These are phyloP conservation scores for Takifugu bimaculatus DNA, from an alignment of 2,113 vertebrate genomes.

Conservation along the genomic window DNA sequence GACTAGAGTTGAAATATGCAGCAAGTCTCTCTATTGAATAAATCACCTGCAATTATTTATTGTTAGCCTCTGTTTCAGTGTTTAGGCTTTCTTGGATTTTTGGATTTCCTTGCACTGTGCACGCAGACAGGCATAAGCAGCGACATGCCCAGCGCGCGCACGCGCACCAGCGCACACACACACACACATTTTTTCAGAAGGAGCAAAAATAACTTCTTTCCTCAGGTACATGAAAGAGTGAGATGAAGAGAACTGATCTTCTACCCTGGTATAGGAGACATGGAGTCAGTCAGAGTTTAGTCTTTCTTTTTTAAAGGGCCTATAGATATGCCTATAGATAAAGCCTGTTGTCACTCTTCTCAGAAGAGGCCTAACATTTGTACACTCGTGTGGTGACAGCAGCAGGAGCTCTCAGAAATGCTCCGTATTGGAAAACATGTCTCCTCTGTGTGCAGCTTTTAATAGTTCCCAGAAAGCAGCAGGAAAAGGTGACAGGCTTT, in stretches of 20 bases:
- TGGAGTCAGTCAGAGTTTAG: background rate
- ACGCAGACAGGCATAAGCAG: slow-evolving; percentile 24
- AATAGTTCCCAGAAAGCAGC: background rate
- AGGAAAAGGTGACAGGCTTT: slow-evolving; percentile 24
- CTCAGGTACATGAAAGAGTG: background rate
- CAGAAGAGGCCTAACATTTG: slow-evolving; percentile 14
- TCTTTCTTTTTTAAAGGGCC: background rate
- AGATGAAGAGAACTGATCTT: background rate
- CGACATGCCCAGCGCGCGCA: slow-evolving; percentile 9
- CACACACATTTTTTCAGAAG: slow-evolving; percentile 33
- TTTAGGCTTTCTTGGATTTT: slow-evolving; percentile 35
- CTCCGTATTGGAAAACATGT: background rate
- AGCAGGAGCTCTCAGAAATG: slow-evolving; percentile 17
- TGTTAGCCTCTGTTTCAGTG: slow-evolving; percentile 25
- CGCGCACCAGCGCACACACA: background rate
- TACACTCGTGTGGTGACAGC: slow-evolving; percentile 6
- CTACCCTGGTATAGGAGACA: background rate
- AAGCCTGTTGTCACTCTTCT: slow-evolving; percentile 15
- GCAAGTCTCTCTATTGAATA: slow-evolving; percentile 15
- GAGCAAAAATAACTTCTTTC: slow-evolving; percentile 19
- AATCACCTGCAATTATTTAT: slow-evolving; percentile 35
- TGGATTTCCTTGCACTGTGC: slow-evolving; percentile 37
- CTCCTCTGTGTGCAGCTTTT: slow-evolving; percentile 13
- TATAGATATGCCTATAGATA: background rate
- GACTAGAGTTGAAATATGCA: background rate